These are phyloP conservation scores for Chromoteleia sp. DNA, from an alignment of 2,888 invertebrate species.

Conservation along the genomic window DNA sequence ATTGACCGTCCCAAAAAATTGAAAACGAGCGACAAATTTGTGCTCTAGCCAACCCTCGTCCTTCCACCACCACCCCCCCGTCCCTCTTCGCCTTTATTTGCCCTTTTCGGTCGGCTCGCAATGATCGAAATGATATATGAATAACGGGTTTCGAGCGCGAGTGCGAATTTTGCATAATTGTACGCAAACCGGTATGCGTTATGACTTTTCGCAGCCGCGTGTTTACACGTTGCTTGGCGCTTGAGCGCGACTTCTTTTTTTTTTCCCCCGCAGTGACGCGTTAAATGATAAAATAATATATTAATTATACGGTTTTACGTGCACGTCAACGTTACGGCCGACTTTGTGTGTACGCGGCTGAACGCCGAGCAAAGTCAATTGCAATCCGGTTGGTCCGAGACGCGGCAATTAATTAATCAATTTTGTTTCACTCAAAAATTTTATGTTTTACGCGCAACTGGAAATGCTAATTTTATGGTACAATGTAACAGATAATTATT, in stretches of 20 bases:
- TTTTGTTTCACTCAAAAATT: not conserved
- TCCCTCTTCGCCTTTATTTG: not conserved
- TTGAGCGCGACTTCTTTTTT: constrained; percentile 23
- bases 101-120: constrained; percentile 20
- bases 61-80: not conserved
- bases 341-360: not conserved
- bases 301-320: constrained; percentile 43
- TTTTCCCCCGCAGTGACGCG: constrained; percentile 3
- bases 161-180: constrained; percentile 63
- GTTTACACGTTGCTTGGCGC: constrained; percentile 55
- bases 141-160: constrained; percentile 61
- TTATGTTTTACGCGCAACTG: not conserved
- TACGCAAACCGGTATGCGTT: constrained; percentile 63
- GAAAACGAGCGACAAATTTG: constrained; percentile 12
- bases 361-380: not conserved
- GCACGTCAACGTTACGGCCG: not conserved
- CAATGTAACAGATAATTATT: no score
- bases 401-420: not conserved
- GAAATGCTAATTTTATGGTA: not conserved
- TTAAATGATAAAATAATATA: constrained; percentile 49
- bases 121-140: constrained; percentile 36
- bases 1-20: not conserved
- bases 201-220: constrained; percentile 56
- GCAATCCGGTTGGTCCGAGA: not conserved
- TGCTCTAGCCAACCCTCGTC: not conserved